These are phyloP conservation scores for Notolepis coatsorum DNA, from an alignment of 2,797 vertebrate genomes.

Conservation along the genomic window DNA sequence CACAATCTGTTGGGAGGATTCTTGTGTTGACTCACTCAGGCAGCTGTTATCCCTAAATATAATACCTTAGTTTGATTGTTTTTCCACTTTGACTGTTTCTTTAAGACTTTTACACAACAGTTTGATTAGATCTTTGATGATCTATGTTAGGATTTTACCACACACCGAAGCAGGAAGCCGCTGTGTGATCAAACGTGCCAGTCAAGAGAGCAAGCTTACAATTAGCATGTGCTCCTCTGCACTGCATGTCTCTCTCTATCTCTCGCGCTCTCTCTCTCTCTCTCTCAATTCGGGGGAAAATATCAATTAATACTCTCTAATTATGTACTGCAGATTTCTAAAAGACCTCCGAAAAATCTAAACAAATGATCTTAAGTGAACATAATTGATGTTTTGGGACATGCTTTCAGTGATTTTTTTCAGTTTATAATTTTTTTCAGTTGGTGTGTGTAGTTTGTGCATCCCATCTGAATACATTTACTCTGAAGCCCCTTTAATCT, in stretches of 20 bases:
- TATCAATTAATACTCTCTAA: slow-evolving; percentile 50
- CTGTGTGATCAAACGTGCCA: slow-evolving; percentile 39
- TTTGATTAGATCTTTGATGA: too few relatives aligned
- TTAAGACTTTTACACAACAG: too few relatives aligned
- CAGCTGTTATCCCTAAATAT: too few relatives aligned
- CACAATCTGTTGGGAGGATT: too few relatives aligned
- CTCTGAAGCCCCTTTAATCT: slow-evolving; percentile 64
- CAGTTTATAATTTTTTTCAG: slow-evolving; percentile 43
- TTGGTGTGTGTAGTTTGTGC: slow-evolving; percentile 39
- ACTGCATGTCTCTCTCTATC: neutral
- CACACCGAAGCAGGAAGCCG: neutral
- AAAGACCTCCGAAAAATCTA: slow-evolving; percentile 24
- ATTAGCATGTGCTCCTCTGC: slow-evolving; percentile 41
- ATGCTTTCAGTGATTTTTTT: slow-evolving; percentile 23
- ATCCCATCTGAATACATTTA: slow-evolving; percentile 54
- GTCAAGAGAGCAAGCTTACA: neutral
- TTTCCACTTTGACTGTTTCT: too few relatives aligned
- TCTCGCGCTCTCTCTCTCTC: neutral
- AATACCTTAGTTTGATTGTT: too few relatives aligned
- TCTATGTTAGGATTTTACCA: too few relatives aligned
- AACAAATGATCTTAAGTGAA: slow-evolving; percentile 27
- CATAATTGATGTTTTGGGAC: slow-evolving; percentile 40
- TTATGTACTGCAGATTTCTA: slow-evolving; percentile 28
- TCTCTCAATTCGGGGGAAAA: slow-evolving; percentile 41
- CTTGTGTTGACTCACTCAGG: too few relatives aligned